Conservation (phyloP, 2,113 vertebrate species). For the Ptilonorhynchus violaceus region DNA sequence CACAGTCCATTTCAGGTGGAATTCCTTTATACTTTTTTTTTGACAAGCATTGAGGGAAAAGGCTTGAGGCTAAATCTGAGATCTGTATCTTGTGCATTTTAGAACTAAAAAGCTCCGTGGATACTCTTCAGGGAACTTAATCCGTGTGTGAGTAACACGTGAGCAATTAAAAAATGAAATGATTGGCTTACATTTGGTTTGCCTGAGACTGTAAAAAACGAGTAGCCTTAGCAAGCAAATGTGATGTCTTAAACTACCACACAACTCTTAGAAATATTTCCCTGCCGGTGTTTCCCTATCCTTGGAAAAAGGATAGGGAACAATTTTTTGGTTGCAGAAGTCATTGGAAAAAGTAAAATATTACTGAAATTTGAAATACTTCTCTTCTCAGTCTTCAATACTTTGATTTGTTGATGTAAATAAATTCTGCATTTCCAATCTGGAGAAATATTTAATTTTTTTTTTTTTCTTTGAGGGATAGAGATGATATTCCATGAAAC, state of each 20-base stretch:
- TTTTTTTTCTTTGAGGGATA: background rate
- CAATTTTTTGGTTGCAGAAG: background rate
- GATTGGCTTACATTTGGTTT: background rate
- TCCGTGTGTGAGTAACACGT: background rate
- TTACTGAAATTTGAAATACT: background rate
- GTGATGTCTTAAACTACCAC: background rate
- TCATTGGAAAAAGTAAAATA: background rate
- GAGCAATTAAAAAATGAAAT: background rate
- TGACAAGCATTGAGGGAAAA: background rate
- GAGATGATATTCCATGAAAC: background rate
- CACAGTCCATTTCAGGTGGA: background rate
- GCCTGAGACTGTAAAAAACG: background rate
- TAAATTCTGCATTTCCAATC: background rate
- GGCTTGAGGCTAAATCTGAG: slow-evolving; percentile 12
- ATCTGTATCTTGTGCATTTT: background rate
- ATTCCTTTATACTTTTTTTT: background rate
- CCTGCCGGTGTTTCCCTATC: background rate
- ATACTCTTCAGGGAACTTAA: background rate
- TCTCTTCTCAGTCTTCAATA: background rate
- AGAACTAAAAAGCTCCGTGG: background rate
- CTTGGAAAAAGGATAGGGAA: background rate
- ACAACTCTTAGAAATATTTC: background rate
- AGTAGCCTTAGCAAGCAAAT: background rate
- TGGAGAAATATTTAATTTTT: background rate
- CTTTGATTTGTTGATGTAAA: background rate